These are phyloP conservation scores for Acanthopleura granulata DNA, from an alignment of 2,888 invertebrate genomes.

Conservation along the genomic window DNA sequence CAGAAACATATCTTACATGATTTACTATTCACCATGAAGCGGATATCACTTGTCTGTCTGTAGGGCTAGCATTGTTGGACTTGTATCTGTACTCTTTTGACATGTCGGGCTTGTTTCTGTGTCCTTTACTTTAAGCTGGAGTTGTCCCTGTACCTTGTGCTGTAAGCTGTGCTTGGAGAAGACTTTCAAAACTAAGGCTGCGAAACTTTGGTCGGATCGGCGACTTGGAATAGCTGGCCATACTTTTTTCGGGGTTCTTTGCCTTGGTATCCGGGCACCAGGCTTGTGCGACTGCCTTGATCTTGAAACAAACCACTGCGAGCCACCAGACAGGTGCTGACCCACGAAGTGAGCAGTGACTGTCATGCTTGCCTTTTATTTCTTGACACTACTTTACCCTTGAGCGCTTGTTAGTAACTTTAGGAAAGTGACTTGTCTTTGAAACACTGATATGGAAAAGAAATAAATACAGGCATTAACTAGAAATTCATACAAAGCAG, in stretches of 20 bases:
- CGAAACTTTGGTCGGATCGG: no score
- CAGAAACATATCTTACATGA: background rate
- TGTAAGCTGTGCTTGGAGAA: slow-evolving; percentile 4
- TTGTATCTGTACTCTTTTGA: background rate
- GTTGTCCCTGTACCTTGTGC: background rate
- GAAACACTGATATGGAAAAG: slow-evolving; percentile 16
- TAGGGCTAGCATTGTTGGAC: background rate
- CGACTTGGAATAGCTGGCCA: no score
- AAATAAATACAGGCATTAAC: slow-evolving; percentile 6
- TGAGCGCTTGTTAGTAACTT: slow-evolving; percentile 19
- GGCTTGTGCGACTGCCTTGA: no score
- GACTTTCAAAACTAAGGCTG: background rate
- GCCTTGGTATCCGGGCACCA: no score
- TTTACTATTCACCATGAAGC: background rate
- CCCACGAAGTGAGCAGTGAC: background rate
- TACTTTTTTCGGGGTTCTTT: no score
- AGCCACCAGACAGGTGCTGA: background rate
- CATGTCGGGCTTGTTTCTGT: background rate
- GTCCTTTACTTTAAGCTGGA: background rate
- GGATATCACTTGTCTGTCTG: slow-evolving; percentile 6
- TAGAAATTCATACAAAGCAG: background rate
- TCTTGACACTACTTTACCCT: slow-evolving; percentile 19
- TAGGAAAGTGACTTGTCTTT: slow-evolving; percentile 17
- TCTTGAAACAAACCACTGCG: no score
- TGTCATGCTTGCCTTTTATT: background rate